Evolutionary conservation across 2,888 invertebrate species (phyloP).

Genomic region (Latrodectus hesperus): DNA sequence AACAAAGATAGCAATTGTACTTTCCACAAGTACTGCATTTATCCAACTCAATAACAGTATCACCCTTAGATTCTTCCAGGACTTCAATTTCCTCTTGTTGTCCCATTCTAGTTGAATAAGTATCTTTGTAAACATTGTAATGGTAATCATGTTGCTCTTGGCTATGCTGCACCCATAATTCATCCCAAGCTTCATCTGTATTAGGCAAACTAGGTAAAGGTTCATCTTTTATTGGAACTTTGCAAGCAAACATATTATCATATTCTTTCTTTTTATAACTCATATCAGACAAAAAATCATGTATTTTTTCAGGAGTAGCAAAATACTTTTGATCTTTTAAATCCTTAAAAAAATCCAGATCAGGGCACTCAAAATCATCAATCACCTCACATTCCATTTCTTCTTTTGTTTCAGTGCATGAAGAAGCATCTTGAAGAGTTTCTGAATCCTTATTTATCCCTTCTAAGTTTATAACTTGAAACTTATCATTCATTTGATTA

Average conservation of each 20-base stretch:
- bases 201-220: not conserved
- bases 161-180: conserved; percentile 43
- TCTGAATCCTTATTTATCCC: not conserved
- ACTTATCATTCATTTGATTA: conserved; percentile 23
- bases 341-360: conserved; percentile 7
- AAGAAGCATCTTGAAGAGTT: not conserved
- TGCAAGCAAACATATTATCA: conserved; percentile 40
- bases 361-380: conserved; percentile 2
- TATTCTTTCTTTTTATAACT: not conserved
- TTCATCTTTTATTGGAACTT: not conserved
- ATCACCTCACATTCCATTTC: not conserved
- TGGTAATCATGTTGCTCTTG: conserved; percentile 40
- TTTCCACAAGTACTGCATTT: conserved; percentile 42
- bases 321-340: conserved; percentile 2
- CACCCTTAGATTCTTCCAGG: not conserved
- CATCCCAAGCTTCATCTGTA: conserved; percentile 41
- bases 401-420: not conserved
- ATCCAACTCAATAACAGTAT: not conserved
- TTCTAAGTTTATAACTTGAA: conserved; percentile 27
- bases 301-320: not conserved
- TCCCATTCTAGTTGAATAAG: not conserved
- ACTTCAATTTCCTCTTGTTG: not conserved
- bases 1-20: conserved; percentile 41
- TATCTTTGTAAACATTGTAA: conserved; percentile 23
- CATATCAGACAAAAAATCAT: not conserved